These are phyloP conservation scores for Latrodectus geometricus DNA, from an alignment of 1,140 invertebrate genomes.

Conservation along the genomic window DNA sequence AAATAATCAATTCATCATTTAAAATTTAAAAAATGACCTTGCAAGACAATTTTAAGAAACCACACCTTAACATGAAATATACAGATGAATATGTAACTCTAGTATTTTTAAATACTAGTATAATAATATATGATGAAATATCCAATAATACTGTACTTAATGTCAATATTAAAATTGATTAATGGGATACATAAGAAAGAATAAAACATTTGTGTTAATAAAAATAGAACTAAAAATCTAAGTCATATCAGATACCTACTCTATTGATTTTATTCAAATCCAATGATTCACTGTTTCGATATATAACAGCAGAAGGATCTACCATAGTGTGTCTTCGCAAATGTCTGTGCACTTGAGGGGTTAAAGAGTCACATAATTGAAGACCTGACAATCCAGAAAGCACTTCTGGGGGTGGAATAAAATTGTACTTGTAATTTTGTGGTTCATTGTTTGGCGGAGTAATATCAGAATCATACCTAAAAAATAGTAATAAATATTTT, in stretches of 20 bases:
- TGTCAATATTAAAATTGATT: no score
- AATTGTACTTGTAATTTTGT: conserved; percentile 16
- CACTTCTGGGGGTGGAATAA: conserved; percentile 27
- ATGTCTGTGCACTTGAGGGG: conserved; percentile 49
- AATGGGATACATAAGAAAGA: no score
- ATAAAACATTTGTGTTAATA: no score
- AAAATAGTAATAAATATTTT: not conserved
- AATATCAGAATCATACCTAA: conserved; percentile 44
- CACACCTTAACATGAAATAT: no score
- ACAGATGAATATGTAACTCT: no score
- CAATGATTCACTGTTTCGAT: conserved; percentile 28
- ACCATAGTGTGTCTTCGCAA: conserved; percentile 56
- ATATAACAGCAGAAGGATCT: conserved; percentile 35
- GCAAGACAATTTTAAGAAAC: no score
- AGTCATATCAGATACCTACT: conserved; percentile 19
- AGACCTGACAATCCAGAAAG: conserved; percentile 22
- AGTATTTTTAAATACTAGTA: no score
- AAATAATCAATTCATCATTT: no score
- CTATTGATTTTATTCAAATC: conserved; percentile 48
- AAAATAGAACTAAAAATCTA: no score
- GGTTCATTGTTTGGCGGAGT: not conserved
- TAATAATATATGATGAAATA: no score
- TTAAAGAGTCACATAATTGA: conserved; percentile 30
- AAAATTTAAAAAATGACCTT: no score
- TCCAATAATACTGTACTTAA: not conserved